Base-by-base conservation (phyloP, 2,888 invertebrate genomes). In the Atethmia centrago region DNA sequence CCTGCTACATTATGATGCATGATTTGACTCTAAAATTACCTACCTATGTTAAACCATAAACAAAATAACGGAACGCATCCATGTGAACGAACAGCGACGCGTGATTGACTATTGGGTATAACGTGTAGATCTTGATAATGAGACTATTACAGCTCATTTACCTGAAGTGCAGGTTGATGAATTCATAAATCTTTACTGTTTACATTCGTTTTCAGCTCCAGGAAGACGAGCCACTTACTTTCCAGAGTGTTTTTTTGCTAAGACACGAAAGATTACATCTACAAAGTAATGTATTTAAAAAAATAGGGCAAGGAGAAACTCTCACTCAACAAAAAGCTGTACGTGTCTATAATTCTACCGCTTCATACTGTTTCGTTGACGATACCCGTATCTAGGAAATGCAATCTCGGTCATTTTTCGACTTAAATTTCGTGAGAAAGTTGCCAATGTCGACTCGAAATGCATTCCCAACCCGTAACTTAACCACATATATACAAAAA, bases 81-180 rank as follows among this genome's bases (percentile, higher is more conserved):
- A 31, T 31, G 56, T 25, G n/a, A 56, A 49, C 14, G 28, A 16
- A 25, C 55, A 14, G 14, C 51, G 14, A 8, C 8, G 14, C 69
- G n/a, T 68, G 69, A 58, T 58, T 59, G 36, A 12, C 25, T 51
- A 14, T 12, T 16, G 31, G 4, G 31, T 31, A 1, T 21, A 14
- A 51, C 67, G 42, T 31, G 74, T 10, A 16, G 40, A 56, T 51
- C 31, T 56, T 31, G 47, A 31, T 76, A 64, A 28, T 49, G 40
- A 40, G 10, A 19, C 16, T 76, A 14, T 19, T 31, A n/a, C n/a
- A 21, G 74, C 65, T 76, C 47, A 14, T 65, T 74, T 25, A 42
- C 65, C 65, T 56, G 28, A 3, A 12, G 45, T 40, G 14, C 14
- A n/a, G 28, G 76, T 64, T n/a, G 47, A 55, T 75, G 47, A 19